Evolutionary conservation across 2,888 invertebrate genomes (phyloP).

Genomic region (Brenthis daphne): DNA sequence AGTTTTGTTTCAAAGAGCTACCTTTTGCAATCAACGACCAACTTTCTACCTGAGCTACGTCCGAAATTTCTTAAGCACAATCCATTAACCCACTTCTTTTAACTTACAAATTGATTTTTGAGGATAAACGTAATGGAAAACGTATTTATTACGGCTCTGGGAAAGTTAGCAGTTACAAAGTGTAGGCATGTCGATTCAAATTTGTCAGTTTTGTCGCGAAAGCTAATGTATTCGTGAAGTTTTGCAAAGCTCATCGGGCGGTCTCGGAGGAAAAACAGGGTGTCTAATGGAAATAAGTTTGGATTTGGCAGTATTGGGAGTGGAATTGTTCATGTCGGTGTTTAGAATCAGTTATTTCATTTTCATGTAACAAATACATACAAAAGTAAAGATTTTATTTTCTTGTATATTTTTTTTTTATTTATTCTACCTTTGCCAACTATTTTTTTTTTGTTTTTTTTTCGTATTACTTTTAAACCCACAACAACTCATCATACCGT

Average conservation of each 20-base stretch:
- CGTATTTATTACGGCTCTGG: neutral
- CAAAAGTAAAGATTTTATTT: too few species aligned
- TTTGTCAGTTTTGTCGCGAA: conserved; percentile 68
- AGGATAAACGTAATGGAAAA: conserved; percentile 1
- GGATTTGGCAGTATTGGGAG: conserved; percentile 30
- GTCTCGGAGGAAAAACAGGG: conserved; percentile 63
- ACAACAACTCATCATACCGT: too few species aligned
- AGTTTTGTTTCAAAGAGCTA: conserved; percentile 63
- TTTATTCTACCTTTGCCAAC: too few species aligned
- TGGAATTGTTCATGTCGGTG: neutral
- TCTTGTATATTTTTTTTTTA: too few species aligned
- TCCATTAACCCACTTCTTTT: conserved; percentile 13
- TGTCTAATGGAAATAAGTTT: conserved; percentile 67
- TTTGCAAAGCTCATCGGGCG: conserved; percentile 63
- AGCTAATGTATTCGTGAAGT: conserved; percentile 76
- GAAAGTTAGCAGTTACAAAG: conserved; percentile 32
- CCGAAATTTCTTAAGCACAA: conserved; percentile 21
- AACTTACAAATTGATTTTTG: conserved; percentile 15
- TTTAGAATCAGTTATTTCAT: conserved; percentile 10
- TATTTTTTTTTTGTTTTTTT: too few species aligned
- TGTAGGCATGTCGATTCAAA: conserved; percentile 56
- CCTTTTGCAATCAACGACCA: conserved; percentile 22
- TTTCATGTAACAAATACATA: neutral
- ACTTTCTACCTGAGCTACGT: conserved; percentile 4
- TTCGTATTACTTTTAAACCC: too few species aligned